phyloP scores from a whole-genome alignment of 2,113 vertebrate species.

The Takifugu bimaculatus region DNA sequence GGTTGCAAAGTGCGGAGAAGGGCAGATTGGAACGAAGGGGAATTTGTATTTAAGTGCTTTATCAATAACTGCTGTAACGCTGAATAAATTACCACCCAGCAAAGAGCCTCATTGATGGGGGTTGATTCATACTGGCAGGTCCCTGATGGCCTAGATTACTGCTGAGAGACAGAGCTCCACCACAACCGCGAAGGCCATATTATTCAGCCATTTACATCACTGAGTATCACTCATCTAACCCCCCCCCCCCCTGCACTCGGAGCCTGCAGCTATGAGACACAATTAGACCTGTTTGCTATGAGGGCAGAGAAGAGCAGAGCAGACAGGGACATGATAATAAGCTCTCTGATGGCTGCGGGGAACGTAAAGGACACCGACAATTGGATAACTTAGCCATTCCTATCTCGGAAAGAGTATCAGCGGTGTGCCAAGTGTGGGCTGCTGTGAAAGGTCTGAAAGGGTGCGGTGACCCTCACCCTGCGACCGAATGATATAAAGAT shows the following conservation, averaged over 20 bases:
- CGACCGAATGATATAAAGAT: constrained; percentile 30
- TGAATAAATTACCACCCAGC: constrained; percentile 81
- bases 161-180: constrained; percentile 63
- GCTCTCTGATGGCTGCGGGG: constrained; percentile 59
- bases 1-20: constrained; percentile 55
- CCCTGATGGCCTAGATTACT: constrained; percentile 71
- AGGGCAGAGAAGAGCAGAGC: constrained; percentile 58
- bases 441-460: constrained; percentile 29
- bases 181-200: constrained; percentile 67
- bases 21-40: constrained; percentile 35
- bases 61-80: constrained; percentile 80
- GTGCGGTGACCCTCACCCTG: constrained; percentile 39
- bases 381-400: constrained; percentile 44
- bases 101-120: constrained; percentile 69
- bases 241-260: constrained; percentile 19
- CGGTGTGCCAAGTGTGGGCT: constrained; percentile 12
- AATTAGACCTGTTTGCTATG: constrained; percentile 76
- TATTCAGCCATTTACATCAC: constrained; percentile 78
- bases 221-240: constrained; percentile 65
- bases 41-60: constrained; percentile 80
- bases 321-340: constrained; percentile 70
- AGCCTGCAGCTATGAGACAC: constrained; percentile 63
- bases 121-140: constrained; percentile 66
- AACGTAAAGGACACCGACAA: constrained; percentile 50
- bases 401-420: constrained; percentile 41